Conservation (phyloP, 2,888 invertebrate species). For the Acleris holmiana region DNA sequence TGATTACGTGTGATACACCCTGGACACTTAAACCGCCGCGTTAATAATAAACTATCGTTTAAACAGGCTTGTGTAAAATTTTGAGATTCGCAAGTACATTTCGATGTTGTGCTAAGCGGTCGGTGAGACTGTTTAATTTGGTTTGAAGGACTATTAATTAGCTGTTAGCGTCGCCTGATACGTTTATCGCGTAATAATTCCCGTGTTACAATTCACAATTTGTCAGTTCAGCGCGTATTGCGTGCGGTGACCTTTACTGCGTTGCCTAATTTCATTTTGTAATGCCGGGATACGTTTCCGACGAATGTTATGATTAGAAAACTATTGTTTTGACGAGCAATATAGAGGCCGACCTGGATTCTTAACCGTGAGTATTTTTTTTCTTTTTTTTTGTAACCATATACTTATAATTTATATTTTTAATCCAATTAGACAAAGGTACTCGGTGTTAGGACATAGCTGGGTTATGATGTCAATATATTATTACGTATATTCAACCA, state of each 20-base stretch:
- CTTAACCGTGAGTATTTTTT: constrained; percentile 41
- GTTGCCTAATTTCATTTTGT: constrained; percentile 39
- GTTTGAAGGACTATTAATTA: constrained; percentile 37
- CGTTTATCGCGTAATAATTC: constrained; percentile 28
- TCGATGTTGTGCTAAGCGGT: constrained; percentile 32
- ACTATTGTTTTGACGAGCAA: constrained; percentile 43
- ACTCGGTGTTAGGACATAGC: constrained; percentile 41
- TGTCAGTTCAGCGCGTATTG: constrained; percentile 12
- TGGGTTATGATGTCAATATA: constrained; percentile 34
- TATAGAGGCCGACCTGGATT: constrained; percentile 31
- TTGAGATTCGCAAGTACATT: constrained; percentile 7
- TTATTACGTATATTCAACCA: constrained; percentile 37
- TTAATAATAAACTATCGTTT: constrained; percentile 34
- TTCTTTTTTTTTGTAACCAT: constrained; percentile 30
- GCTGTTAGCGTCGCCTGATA: constrained; percentile 39
- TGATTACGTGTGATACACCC: constrained; percentile 38
- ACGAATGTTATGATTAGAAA: constrained; percentile 37
- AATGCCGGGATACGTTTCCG: constrained; percentile 41
- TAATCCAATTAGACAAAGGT: constrained; percentile 38
- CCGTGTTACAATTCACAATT: constrained; percentile 19
- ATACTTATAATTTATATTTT: constrained; percentile 36
- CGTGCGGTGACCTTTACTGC: constrained; percentile 27
- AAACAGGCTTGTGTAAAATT: constrained; percentile 36
- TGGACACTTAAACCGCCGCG: constrained; percentile 40
- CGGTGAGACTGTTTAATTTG: constrained; percentile 34